Base-by-base conservation (phyloP, 2,113 vertebrate genomes). In the Panthera tigris region DNA sequence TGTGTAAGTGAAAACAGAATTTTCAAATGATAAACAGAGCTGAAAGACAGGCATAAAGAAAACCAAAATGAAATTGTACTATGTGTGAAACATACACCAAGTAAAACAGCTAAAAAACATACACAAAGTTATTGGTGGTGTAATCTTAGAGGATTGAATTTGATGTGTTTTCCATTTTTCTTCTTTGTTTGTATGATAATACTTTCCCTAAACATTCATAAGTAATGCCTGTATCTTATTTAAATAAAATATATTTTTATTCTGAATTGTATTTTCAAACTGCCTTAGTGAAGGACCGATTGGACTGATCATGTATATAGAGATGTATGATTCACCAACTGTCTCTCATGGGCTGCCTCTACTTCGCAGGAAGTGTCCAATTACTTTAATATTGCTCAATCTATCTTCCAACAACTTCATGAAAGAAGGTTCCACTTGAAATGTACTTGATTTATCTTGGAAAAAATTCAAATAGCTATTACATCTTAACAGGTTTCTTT, bases 391-490 rank as follows among this genome's bases (percentile, higher is more conserved):
- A 91, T 88, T 92, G 55, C 73, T 80, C 69, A 91, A 55, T 83
- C 45, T 89, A 45, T 50, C 92, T 97, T 93, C 39, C 50, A 94
- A 87, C 41, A 94, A 82, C 12, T 94, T 52, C 31, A 36, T 41
- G 71, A 97, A 97, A 82, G n/a, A 81, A 10, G 31, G 25, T 73
- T 94, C 61, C 39, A 91, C 48, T 81, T 95, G 78, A 97, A 96
- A 92, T 31, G 5, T n/a, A 71, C 23, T 78, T 93, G 74, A 96
- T 96, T 95, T 92, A 96, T 94, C 80, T 92, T 73, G 84, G 83
- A 94, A 98, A 96, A 98, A 81, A 78, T 85, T 96, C 87, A 95
- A 96, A 97, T 79, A 96, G 25, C 57, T 84, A 92, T 96, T 97
- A 81, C 50, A 83, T 98, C 97, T 90, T 84, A 98, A 81, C 69